Conservation (phyloP, 2,888 invertebrate species). For the Tetragonisca angustula region DNA sequence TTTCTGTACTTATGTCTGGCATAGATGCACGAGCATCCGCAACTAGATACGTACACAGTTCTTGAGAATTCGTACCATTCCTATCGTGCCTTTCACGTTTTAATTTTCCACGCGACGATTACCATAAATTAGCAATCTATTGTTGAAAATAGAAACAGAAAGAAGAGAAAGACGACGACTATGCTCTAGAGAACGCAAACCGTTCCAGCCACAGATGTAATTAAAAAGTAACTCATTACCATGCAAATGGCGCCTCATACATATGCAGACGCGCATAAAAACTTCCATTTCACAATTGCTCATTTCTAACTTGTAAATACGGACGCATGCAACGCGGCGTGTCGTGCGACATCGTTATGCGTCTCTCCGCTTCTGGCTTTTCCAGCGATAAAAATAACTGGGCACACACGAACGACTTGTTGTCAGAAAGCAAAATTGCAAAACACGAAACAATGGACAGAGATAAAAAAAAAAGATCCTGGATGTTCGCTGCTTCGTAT, state of each 20-base stretch:
- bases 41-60: neutral
- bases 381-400: conserved; percentile 15
- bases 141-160: neutral
- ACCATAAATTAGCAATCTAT: conserved; percentile 26
- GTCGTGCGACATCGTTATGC: conserved; percentile 18
- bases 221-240: conserved; percentile 46
- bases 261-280: conserved; percentile 36
- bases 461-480: neutral
- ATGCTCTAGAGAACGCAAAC: conserved; percentile 15
- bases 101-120: neutral
- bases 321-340: conserved; percentile 11
- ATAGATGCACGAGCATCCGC: neutral
- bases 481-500: neutral
- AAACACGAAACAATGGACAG: neutral
- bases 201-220: conserved; percentile 22
- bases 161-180: neutral
- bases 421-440: conserved; percentile 11
- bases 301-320: conserved; percentile 17
- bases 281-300: conserved; percentile 44
- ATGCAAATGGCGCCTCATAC: conserved; percentile 41
- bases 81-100: neutral
- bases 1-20: neutral
- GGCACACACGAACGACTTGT: conserved; percentile 6
- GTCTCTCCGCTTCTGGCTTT: conserved; percentile 5
- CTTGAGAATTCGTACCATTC: neutral